Percentiles rank a stretch among this genome's conserved stretches.
Conservation (phyloP, 2,797 vertebrate species). For the Gallirallus australis region DNA sequence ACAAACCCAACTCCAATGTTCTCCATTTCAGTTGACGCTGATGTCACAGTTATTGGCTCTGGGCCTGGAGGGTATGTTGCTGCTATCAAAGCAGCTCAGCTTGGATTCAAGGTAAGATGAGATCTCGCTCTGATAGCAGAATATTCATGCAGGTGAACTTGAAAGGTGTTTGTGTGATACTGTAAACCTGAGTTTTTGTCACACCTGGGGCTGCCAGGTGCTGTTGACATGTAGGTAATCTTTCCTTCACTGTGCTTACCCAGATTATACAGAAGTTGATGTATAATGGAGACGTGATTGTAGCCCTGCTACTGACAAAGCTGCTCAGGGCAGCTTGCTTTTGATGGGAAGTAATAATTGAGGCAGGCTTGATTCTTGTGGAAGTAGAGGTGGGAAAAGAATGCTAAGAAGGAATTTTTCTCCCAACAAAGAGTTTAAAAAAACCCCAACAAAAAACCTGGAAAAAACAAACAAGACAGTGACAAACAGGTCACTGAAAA, state of each 20-base stretch:
- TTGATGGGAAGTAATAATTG: neutral
- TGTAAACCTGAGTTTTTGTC: neutral
- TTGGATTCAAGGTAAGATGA: constrained; percentile 93
- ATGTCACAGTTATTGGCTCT: constrained; percentile 95
- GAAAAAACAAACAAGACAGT: neutral
- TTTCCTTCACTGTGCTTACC: neutral
- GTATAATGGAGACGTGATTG: neutral
- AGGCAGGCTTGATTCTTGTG: neutral
- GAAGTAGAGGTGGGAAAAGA: neutral
- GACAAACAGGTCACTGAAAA: neutral
- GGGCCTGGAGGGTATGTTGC: constrained; percentile 98
- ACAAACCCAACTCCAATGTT: neutral
- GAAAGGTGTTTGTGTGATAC: neutral
- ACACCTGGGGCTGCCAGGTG: neutral
- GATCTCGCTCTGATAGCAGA: neutral
- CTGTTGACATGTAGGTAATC: neutral
- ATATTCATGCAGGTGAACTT: neutral
- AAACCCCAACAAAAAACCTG: no score
- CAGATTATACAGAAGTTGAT: neutral
- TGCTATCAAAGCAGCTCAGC: constrained; percentile 97
- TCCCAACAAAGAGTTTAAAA: neutral
- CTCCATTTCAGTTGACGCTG: constrained; percentile 88
- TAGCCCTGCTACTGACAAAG: neutral
- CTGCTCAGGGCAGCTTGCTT: neutral
- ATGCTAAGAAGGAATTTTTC: neutral